A percentile compares a stretch with the other conserved stretches of the same genome.
Conservation (phyloP, 2,797 vertebrate species). For the Brotula barbata region DNA sequence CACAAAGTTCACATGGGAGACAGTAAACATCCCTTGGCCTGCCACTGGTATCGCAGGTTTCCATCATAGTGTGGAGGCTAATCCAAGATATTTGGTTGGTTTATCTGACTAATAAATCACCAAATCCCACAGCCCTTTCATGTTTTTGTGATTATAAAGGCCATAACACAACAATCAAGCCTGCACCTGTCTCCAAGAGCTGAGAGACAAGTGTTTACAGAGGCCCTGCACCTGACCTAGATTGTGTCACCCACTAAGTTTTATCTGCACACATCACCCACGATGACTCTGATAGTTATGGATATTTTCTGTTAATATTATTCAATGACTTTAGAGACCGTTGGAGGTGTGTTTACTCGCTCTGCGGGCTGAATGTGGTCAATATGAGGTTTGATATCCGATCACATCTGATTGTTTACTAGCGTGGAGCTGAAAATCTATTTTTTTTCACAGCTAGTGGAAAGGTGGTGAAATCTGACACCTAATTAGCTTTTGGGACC, state of each 20-base stretch:
- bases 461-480: too few relatives aligned
- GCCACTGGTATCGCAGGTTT: background rate
- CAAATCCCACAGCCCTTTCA: background rate
- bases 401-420: too few relatives aligned
- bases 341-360: too few relatives aligned
- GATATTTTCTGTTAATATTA: background rate
- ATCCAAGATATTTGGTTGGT: background rate
- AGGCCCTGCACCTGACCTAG: conserved; percentile 2
- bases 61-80: background rate
- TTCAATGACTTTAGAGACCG: too few relatives aligned
- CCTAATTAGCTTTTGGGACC: too few relatives aligned
- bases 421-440: too few relatives aligned
- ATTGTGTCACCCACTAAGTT: background rate
- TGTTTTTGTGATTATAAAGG: conserved; percentile 1
- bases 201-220: background rate
- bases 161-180: background rate
- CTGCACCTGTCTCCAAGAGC: background rate
- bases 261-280: background rate
- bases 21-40: conserved; percentile 35
- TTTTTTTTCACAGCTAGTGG: too few relatives aligned
- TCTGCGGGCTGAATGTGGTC: too few relatives aligned
- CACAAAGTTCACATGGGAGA: conserved; percentile 54
- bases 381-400: too few relatives aligned
- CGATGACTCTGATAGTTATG: background rate
- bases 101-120: background rate